These are phyloP conservation scores for Callyntrura guangdongensis DNA, from an alignment of 2,888 invertebrate species.

Conservation along the genomic window DNA sequence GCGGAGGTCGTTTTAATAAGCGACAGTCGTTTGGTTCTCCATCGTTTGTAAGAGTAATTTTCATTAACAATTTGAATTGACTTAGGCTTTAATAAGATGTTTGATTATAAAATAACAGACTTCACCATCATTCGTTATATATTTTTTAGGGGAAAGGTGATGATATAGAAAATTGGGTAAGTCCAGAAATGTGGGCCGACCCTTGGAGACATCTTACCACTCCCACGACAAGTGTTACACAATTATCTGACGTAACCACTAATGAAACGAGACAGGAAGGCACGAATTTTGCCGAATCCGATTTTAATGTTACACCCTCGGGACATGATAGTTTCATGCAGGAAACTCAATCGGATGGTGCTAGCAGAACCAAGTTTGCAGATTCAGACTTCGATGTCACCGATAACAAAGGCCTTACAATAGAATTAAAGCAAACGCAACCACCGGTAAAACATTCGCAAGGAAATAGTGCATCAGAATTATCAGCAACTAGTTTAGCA, in stretches of 20 bases:
- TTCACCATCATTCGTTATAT: not conserved
- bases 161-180: slow-evolving; percentile 79
- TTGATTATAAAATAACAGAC: no score
- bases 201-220: slow-evolving; percentile 71
- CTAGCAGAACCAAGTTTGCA: slow-evolving; percentile 53
- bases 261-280: not conserved
- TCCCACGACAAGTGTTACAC: not conserved
- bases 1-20: slow-evolving; percentile 57
- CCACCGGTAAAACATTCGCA: not conserved
- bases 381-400: slow-evolving; percentile 54
- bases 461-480: not conserved
- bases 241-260: not conserved
- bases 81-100: no score
- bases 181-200: slow-evolving; percentile 81
- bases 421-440: not conserved
- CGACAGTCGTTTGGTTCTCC: slow-evolving; percentile 60
- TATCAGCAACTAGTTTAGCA: not conserved
- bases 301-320: slow-evolving; percentile 1
- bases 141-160: slow-evolving; percentile 46
- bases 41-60: slow-evolving; percentile 37
- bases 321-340: not conserved
- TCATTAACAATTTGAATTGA: no score
- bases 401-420: not conserved
- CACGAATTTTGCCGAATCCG: slow-evolving; percentile 25
- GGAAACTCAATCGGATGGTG: not conserved